Evolutionary conservation across 1,140 invertebrate genomes (phyloP).

Genomic region (Cataglyphis hispanica): DNA sequence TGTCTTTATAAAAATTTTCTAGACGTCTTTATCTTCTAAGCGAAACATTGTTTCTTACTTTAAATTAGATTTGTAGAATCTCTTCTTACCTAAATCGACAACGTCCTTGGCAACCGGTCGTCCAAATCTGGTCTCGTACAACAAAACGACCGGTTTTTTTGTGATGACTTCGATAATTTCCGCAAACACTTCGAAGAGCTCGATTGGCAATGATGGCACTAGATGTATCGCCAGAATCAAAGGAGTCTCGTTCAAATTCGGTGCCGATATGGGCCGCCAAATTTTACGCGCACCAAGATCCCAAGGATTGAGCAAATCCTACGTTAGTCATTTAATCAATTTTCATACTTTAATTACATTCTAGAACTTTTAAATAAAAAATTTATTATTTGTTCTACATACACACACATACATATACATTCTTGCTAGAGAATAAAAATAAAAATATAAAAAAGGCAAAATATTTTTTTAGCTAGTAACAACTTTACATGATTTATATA

Average conservation of each 20-base stretch:
- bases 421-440: not conserved
- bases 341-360: not conserved
- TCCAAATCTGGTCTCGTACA: slow-evolving; percentile 85
- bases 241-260: slow-evolving; percentile 64
- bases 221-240: slow-evolving; percentile 86
- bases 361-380: not conserved
- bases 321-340: slow-evolving; percentile 19
- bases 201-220: slow-evolving; percentile 86
- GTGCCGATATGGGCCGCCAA: slow-evolving; percentile 49
- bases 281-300: slow-evolving; percentile 68
- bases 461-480: not conserved
- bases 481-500: not conserved
- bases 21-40: not conserved
- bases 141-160: slow-evolving; percentile 82
- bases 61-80: not conserved
- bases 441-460: not conserved
- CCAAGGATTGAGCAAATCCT: slow-evolving; percentile 26
- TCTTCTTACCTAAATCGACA: slow-evolving; percentile 86
- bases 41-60: not conserved
- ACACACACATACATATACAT: no score
- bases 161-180: slow-evolving; percentile 85
- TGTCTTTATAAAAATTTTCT: not conserved
- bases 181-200: slow-evolving; percentile 85
- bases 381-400: no score
- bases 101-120: slow-evolving; percentile 85